phyloP scores from a whole-genome alignment of 2,888 invertebrate species.

The Eristalinus sepulchralis region DNA sequence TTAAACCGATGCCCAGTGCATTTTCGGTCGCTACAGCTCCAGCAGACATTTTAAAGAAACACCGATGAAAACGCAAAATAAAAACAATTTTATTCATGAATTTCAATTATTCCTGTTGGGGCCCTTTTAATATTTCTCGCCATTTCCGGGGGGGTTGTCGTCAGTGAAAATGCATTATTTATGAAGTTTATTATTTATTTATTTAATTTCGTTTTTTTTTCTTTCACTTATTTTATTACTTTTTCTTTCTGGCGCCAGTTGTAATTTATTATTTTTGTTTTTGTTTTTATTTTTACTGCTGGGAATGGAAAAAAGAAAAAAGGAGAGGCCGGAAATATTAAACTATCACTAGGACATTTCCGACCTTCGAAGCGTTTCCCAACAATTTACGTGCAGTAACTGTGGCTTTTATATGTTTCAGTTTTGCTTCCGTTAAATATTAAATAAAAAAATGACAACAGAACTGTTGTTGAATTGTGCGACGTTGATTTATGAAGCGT shows the following conservation, averaged over 20 bases:
- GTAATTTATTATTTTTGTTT: constrained; percentile 33
- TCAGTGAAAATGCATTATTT: constrained; percentile 51
- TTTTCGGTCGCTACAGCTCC: background rate
- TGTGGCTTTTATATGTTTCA: background rate
- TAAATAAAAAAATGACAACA: background rate
- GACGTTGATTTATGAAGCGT: background rate
- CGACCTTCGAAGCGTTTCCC: background rate
- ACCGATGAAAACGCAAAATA: constrained; percentile 19
- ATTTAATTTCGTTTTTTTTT: constrained; percentile 19
- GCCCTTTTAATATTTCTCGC: constrained; percentile 49
- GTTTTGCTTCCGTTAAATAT: background rate
- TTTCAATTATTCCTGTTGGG: constrained; percentile 65
- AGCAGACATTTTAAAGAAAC: constrained; percentile 21
- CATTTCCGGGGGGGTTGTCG: constrained; percentile 41
- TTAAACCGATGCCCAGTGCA: constrained; percentile 18
- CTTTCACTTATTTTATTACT: background rate
- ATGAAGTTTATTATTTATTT: constrained; percentile 55
- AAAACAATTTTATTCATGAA: constrained; percentile 60
- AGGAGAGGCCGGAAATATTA: background rate
- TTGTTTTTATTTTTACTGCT: background rate
- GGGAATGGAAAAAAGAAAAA: background rate
- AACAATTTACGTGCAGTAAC: background rate
- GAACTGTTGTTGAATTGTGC: background rate
- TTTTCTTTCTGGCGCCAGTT: constrained; percentile 15
- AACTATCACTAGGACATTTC: constrained; percentile 15